phyloP scores from a whole-genome alignment of 2,113 vertebrate species.

The Cervus canadensis region DNA sequence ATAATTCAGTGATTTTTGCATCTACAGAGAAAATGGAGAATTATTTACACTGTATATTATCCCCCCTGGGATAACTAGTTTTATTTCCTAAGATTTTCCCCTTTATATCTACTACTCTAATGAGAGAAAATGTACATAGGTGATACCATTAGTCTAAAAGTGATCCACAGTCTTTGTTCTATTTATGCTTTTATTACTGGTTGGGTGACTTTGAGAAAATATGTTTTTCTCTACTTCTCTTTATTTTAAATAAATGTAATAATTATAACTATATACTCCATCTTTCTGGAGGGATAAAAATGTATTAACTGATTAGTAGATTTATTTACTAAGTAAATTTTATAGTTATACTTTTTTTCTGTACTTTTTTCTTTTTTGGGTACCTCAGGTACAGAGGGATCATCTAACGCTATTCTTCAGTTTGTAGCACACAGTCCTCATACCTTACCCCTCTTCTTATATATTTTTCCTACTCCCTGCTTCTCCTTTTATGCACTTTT shows the following conservation, averaged over 20 bases:
- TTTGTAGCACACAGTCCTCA: not conserved
- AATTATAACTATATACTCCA: not conserved
- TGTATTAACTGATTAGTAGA: not conserved
- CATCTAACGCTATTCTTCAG: not conserved
- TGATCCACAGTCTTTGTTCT: not conserved
- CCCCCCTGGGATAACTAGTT: not conserved
- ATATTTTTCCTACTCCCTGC: not conserved
- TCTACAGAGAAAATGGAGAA: conserved; percentile 17
- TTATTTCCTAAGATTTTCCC: conserved; percentile 17
- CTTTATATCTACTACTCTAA: conserved; percentile 29
- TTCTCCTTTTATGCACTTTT: not conserved
- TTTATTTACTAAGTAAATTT: not conserved
- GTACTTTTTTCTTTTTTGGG: not conserved
- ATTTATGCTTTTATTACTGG: not conserved
- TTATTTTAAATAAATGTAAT: not conserved
- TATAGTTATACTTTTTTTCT: not conserved
- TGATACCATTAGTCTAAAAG: not conserved
- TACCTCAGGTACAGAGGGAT: not conserved
- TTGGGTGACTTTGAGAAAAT: not conserved
- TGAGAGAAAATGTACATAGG: conserved; percentile 5
- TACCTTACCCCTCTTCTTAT: not conserved
- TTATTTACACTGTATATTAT: conserved; percentile 23
- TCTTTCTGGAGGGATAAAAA: not conserved
- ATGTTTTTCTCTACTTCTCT: not conserved
- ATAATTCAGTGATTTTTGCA: not conserved